Evolutionary conservation across 2,113 vertebrate genomes (phyloP).

Genomic region (Bucco capensis): DNA sequence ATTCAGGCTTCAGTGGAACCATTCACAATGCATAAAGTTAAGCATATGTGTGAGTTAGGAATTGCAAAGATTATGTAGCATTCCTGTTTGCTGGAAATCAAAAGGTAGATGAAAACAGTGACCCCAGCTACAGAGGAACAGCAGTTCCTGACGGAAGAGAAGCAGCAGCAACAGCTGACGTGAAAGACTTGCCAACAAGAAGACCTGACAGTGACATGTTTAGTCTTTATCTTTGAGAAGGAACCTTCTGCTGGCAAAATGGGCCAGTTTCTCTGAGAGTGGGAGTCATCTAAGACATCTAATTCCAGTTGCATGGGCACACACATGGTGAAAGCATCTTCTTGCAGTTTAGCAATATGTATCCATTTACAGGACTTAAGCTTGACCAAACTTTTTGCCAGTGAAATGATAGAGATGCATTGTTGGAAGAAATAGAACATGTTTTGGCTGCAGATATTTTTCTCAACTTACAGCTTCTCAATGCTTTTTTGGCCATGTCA

Average conservation of each 20-base stretch:
- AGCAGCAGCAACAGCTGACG: not conserved
- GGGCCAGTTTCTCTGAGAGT: not conserved
- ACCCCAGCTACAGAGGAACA: not conserved
- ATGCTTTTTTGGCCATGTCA: constrained; percentile 47
- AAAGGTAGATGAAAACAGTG: constrained; percentile 38
- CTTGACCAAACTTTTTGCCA: not conserved
- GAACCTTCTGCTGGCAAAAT: not conserved
- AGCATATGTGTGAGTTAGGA: constrained; percentile 35
- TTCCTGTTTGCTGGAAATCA: constrained; percentile 42
- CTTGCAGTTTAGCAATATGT: not conserved
- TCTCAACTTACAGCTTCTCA: constrained; percentile 22
- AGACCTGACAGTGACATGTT: not conserved
- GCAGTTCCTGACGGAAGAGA: not conserved
- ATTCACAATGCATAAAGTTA: not conserved
- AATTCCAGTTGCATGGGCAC: not conserved
- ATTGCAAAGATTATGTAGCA: constrained; percentile 25
- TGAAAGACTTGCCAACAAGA: not conserved
- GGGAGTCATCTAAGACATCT: not conserved
- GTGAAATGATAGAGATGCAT: not conserved
- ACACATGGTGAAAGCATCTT: not conserved
- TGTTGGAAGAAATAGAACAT: not conserved
- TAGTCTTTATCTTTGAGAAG: not conserved
- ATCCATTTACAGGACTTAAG: not conserved
- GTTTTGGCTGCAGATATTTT: constrained; percentile 28
- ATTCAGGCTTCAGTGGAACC: constrained; percentile 25